phyloP scores from a whole-genome alignment of 2,888 invertebrate species.

The Petrolisthes cinctipes region DNA sequence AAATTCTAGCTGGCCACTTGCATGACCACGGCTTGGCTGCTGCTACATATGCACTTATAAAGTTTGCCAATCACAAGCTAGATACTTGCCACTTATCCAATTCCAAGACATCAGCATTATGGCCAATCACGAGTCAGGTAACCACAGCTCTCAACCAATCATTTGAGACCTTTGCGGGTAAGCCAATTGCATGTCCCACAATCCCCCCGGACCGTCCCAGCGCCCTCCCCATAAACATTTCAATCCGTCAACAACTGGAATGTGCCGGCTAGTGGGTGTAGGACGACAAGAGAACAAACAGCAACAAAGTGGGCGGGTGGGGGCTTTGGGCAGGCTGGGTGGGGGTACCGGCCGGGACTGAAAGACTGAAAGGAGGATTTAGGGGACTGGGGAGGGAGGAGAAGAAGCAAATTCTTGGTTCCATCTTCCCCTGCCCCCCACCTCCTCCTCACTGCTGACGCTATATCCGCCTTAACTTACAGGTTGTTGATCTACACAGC shows the following conservation, averaged over 20 bases:
- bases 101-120: neutral
- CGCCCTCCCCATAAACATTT: slow-evolving; percentile 50
- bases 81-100: too few relatives aligned
- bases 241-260: slow-evolving; percentile 63
- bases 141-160: neutral
- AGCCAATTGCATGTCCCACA: neutral
- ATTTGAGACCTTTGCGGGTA: neutral
- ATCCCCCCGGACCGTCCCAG: neutral
- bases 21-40: too few relatives aligned
- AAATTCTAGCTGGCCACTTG: too few relatives aligned
- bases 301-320: slow-evolving; percentile 32
- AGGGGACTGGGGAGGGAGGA: slow-evolving; percentile 51
- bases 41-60: too few relatives aligned
- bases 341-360: too few relatives aligned
- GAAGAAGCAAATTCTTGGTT: slow-evolving; percentile 59
- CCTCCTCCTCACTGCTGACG: slow-evolving; percentile 47
- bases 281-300: slow-evolving; percentile 25
- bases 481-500: slow-evolving; percentile 57
- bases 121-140: neutral
- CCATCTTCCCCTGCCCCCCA: slow-evolving; percentile 40
- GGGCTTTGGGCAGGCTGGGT: slow-evolving; percentile 44
- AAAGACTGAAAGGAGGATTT: neutral
- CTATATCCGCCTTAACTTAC: slow-evolving; percentile 60
- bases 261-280: slow-evolving; percentile 38
- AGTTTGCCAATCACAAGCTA: too few relatives aligned